phyloP scores from a whole-genome alignment of 2,113 vertebrate species.

The Rhadina sibilatrix region DNA sequence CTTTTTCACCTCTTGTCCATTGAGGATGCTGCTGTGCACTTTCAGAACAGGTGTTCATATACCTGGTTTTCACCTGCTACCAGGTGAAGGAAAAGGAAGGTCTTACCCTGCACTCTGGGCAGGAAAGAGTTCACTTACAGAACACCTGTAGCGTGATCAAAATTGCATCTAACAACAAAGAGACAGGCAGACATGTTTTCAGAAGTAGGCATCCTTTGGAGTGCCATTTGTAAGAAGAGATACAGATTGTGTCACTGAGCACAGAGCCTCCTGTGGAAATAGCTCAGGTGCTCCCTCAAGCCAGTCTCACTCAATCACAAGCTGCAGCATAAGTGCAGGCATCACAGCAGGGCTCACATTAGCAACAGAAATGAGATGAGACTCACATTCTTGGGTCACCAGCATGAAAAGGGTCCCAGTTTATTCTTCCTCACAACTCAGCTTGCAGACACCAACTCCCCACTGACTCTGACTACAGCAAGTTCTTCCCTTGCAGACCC shows the following conservation, averaged over 20 bases:
- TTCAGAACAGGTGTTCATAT: not conserved
- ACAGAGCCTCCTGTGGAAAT: not conserved
- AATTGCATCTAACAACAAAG: not conserved
- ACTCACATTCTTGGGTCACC: not conserved
- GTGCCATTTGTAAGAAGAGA: not conserved
- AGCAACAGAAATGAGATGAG: not conserved
- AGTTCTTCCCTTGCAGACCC: not conserved
- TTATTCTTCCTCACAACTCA: not conserved
- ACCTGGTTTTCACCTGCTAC: not conserved
- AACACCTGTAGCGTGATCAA: not conserved
- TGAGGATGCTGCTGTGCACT: not conserved
- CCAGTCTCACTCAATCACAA: not conserved
- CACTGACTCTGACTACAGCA: not conserved
- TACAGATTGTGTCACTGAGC: not conserved
- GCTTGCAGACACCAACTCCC: not conserved
- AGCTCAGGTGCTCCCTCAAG: not conserved
- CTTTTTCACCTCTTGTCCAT: not conserved
- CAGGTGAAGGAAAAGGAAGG: not conserved
- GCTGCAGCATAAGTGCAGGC: accelerated
- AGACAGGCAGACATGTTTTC: accelerated
- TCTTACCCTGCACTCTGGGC: not conserved
- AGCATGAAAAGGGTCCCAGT: not conserved
- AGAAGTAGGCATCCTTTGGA: not conserved
- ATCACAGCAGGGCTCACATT: not conserved
- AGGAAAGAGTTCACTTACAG: not conserved